Evolutionary conservation across 2,113 vertebrate species (phyloP).

Genomic region (Marmota monax): DNA sequence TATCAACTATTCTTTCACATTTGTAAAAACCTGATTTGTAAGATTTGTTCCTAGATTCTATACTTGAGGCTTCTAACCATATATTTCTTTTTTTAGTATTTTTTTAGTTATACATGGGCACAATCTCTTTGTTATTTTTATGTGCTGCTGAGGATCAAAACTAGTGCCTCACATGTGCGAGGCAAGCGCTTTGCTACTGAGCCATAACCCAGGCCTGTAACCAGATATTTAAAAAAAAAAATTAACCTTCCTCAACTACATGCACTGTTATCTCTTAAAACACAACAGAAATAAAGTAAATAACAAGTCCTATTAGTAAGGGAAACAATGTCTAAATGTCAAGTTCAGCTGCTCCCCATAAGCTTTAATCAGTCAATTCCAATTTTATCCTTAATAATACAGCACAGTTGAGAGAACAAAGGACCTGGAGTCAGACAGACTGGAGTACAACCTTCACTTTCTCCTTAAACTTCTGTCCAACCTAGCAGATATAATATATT

Average conservation of each 20-base stretch:
- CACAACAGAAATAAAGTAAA: conserved; percentile 33
- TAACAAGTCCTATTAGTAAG: not conserved
- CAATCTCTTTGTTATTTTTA: too few species aligned
- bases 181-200: too few species aligned
- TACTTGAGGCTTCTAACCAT: not conserved
- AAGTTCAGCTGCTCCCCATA: not conserved
- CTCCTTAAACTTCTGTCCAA: not conserved
- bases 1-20: not conserved
- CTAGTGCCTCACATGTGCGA: too few species aligned
- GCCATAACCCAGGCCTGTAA: too few species aligned
- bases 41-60: conserved; percentile 1
- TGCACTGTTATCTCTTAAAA: not conserved
- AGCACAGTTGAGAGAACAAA: not conserved
- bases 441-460: not conserved
- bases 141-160: too few species aligned
- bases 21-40: conserved; percentile 15
- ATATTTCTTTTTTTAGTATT: not conserved
- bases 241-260: not conserved
- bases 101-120: too few species aligned
- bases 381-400: conserved; percentile 11
- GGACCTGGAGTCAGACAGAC: not conserved
- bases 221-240: not conserved
- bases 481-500: not conserved
- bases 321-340: not conserved
- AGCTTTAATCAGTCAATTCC: not conserved